phyloP scores from a whole-genome alignment of 1,140 invertebrate genomes.

The Diorhabda carinulata region DNA sequence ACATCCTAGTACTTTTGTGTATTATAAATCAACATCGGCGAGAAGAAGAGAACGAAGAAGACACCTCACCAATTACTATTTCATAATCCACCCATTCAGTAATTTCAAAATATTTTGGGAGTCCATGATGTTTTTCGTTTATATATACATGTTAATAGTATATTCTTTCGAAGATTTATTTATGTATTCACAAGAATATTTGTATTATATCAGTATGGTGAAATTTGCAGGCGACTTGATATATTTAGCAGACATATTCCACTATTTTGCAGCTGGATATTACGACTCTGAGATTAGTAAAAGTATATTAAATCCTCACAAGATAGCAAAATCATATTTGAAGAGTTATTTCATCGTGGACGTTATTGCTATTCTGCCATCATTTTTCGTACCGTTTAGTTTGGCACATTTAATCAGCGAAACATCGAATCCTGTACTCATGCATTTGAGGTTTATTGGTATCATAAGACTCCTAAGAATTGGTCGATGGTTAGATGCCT shows the following conservation, averaged over 20 bases:
- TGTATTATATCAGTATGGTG: neutral
- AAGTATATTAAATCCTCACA: conserved; percentile 11
- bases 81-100: conserved; percentile 31
- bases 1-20: conserved; percentile 25
- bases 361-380: neutral
- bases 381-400: neutral
- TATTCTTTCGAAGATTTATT: neutral
- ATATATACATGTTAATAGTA: conserved; percentile 1
- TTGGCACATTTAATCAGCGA: neutral
- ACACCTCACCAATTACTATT: conserved; percentile 15
- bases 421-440: neutral
- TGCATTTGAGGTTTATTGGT: neutral
- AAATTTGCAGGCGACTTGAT: conserved; percentile 17
- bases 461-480: neutral
- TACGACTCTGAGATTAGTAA: conserved; percentile 16
- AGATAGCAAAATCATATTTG: conserved; percentile 16
- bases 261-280: conserved; percentile 24
- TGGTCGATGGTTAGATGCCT: neutral
- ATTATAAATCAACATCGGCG: conserved; percentile 26
- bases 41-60: conserved; percentile 27
- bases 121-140: conserved; percentile 15
- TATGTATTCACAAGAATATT: neutral
- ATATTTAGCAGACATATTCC: conserved; percentile 17
- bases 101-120: conserved; percentile 25
- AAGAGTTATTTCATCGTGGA: conserved; percentile 8